Conservation (phyloP, 2,888 invertebrate species). For the Azorinus chamasolen region DNA sequence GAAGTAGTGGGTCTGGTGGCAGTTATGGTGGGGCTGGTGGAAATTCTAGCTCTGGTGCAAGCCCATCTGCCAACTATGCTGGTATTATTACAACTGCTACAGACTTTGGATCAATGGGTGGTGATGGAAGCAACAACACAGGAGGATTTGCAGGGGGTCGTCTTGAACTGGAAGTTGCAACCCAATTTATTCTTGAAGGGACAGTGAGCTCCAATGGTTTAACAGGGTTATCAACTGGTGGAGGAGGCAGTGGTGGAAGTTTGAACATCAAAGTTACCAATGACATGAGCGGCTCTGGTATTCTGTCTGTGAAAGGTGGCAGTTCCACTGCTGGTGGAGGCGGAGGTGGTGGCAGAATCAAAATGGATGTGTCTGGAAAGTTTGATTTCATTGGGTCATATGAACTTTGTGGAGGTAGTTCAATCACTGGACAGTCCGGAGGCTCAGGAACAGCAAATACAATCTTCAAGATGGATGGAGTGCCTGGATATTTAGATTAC, state of each 20-base stretch:
- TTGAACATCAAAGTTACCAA: constrained; percentile 40
- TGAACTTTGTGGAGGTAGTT: constrained; percentile 66
- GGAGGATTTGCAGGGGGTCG: constrained; percentile 71
- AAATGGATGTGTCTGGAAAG: constrained; percentile 45
- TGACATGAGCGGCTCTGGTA: constrained; percentile 65
- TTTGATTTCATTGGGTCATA: constrained; percentile 69
- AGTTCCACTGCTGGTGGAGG: constrained; percentile 62
- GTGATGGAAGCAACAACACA: constrained; percentile 43
- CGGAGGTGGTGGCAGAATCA: constrained; percentile 75
- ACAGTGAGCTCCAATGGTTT: constrained; percentile 67
- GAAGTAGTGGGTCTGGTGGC: constrained; percentile 67
- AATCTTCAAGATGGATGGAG: constrained; percentile 27
- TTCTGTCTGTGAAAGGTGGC: constrained; percentile 66
- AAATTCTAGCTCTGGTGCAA: constrained; percentile 27
- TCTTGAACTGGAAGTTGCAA: constrained; percentile 42
- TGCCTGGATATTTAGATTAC: constrained; percentile 33
- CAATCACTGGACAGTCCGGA: constrained; percentile 59
- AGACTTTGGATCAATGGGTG: constrained; percentile 66
- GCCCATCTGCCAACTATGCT: constrained; percentile 38
- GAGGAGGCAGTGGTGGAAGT: constrained; percentile 75
- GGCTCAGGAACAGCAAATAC: constrained; percentile 73
- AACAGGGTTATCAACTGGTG: constrained; percentile 52
- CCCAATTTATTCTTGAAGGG: constrained; percentile 65
- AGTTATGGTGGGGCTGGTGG: constrained; percentile 78
- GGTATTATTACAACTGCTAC: constrained; percentile 52